phyloP scores from a whole-genome alignment of 2,888 invertebrate species.

The Heterodera filipjevi region DNA sequence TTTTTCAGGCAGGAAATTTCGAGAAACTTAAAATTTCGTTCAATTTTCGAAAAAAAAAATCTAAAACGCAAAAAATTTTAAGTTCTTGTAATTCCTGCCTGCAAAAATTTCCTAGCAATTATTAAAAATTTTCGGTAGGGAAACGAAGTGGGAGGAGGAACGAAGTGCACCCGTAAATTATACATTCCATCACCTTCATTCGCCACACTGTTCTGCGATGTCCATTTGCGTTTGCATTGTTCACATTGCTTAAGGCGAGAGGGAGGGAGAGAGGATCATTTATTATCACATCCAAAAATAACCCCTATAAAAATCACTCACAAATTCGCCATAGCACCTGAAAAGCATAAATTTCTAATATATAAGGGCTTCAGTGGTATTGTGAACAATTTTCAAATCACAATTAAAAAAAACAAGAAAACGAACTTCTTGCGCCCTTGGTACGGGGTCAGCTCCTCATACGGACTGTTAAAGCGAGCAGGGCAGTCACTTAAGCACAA shows the following conservation, averaged over 20 bases:
- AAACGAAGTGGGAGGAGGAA: too few species aligned
- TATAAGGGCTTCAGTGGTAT: too few species aligned
- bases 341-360: background rate
- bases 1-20: too few species aligned
- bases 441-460: conserved; percentile 64
- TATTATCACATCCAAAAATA: background rate
- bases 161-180: too few species aligned
- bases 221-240: conserved; percentile 55
- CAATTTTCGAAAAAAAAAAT: too few species aligned
- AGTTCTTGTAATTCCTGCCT: too few species aligned
- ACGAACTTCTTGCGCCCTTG: conserved; percentile 64
- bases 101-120: too few species aligned
- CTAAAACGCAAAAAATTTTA: too few species aligned
- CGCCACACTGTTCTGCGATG: conserved; percentile 62
- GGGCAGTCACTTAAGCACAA: conserved; percentile 26
- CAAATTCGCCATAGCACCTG: conserved; percentile 26
- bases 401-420: conserved; percentile 27
- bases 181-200: conserved; percentile 47
- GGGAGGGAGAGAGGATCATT: background rate
- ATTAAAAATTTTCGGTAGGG: too few species aligned
- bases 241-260: conserved; percentile 19
- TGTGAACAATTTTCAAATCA: too few species aligned
- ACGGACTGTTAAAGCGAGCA: conserved; percentile 62
- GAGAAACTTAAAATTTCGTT: too few species aligned
- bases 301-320: conserved; percentile 7